Base-by-base conservation (phyloP, 2,888 invertebrate species). In the Drosophila meridionalis region DNA sequence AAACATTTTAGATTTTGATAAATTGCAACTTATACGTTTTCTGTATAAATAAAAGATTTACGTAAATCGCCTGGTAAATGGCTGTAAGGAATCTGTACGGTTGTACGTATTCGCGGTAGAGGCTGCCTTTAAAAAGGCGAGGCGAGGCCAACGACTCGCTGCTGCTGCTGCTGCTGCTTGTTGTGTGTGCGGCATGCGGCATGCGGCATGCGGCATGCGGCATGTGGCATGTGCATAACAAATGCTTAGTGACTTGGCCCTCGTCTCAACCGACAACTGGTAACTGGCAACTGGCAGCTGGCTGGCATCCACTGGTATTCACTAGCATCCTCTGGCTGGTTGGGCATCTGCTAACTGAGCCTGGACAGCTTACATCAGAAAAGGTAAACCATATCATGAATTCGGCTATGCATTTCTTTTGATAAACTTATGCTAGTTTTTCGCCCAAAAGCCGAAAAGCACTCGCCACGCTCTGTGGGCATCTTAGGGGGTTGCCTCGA, bases 1-100 rank as follows among this genome's bases (percentile, higher is more conserved):
- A 90, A 88, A 88, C 90, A 88, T 89, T 90, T 90, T 90, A 90
- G 87, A 87, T 87, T 90, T 88, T 88, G 90, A 88, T 88, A 88
- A 88, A 88, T 90, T 90, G 90, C 90, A 90, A 88, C 90, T 90
- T 89, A 88, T 89, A 88, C 90, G 90, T 89, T 85, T 85, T 85
- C 85, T 87, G 89, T 90, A 87, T 90, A 87, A 87, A 87, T 87
- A 87, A 87, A 87, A 87, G 87, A 87, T 87, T 90, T 90, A 87
- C 89, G 87, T 87, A 87, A 87, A 87, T 87, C 87, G 87, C 80
- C 90, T 87, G 87, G 90, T 90, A 87, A 87, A 90, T 89, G 89
- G 90, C 90, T 87, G 89, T 89, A 90, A 90, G 84, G 90, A 87
- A 89, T 84, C 73, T 88, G 76, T 80, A 73, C 82, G 48, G 30